phyloP scores from a whole-genome alignment of 2,888 invertebrate species.

The Harpalus rufipes region DNA sequence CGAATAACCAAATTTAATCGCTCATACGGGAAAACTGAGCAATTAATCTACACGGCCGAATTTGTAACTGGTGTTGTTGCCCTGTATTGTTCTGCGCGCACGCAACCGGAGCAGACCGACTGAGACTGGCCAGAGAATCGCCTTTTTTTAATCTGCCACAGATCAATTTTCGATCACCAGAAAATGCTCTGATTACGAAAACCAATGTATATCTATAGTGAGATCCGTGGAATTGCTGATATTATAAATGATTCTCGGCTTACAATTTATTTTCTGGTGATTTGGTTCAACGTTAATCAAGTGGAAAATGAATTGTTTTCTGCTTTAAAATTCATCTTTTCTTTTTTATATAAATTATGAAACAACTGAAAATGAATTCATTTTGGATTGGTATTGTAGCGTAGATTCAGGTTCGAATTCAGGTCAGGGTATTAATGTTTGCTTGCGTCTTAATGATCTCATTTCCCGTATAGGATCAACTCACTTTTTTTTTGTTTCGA shows the following conservation, averaged over 20 bases:
- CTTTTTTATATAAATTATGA: too few relatives aligned
- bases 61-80: slow-evolving; percentile 69
- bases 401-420: too few relatives aligned
- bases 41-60: slow-evolving; percentile 72
- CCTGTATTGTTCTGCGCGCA: background rate
- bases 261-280: slow-evolving; percentile 8
- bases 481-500: too few relatives aligned
- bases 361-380: too few relatives aligned
- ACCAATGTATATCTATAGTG: slow-evolving; percentile 48
- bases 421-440: too few relatives aligned
- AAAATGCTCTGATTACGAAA: slow-evolving; percentile 35
- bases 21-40: slow-evolving; percentile 72
- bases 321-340: background rate
- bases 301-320: slow-evolving; percentile 34
- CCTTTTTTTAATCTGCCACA: slow-evolving; percentile 46
- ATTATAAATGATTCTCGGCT: slow-evolving; percentile 27
- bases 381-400: too few relatives aligned
- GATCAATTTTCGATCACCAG: slow-evolving; percentile 60
- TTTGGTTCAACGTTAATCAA: slow-evolving; percentile 32
- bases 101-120: too few relatives aligned
- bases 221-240: slow-evolving; percentile 35
- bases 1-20: slow-evolving; percentile 72
- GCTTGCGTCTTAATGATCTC: too few relatives aligned
- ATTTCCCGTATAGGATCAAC: too few relatives aligned
- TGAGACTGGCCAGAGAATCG: background rate